Base-by-base conservation (phyloP, 2,888 invertebrate genomes). In the Cephus sareptanus region DNA sequence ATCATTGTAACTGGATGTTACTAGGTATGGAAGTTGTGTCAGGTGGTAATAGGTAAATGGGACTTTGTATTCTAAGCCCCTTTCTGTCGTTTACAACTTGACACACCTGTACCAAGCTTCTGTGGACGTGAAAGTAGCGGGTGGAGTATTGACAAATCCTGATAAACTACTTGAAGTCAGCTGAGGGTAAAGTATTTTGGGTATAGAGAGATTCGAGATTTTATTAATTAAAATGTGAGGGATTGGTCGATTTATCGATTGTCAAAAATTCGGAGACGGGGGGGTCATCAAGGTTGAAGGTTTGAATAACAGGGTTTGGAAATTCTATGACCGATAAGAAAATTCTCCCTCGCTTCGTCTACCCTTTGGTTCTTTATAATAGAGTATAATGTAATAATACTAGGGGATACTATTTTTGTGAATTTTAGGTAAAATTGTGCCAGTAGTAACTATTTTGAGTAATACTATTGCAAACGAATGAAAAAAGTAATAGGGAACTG, bases 91-190 rank as follows among this genome's bases (percentile, higher is more conserved):
- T 74, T 69, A 74, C 74, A 79, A 79, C 34, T 78, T 69, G 56
- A 76, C 35, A 78, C 83, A 83, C 82, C 83, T 83, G 83, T 77
- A 82, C 73, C 80, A 13, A 15, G 30, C 74, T 74, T 23, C 74
- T 11, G 74, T 11, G 37, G 31, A 71, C 33, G 23, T 23, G 56
- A 23, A 56, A 23, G 9, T 23, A 56, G 23, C 1, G 71, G 33
- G 6, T 71, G 71, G 76, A 76, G 76, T 78, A 70, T 71, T 73
- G 40, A 33, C 76, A 40, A 76, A 76, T 68, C 34, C n/a, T 73
- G 73, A 56, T 56, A 23, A 23, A 23, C 56, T 23, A 23, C 9
- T 9, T 9, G 56, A 56, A 56, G 56, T 56, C 23, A 23, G 56
- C 56, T 9, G 56, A 56, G 23, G 15, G 56, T 56, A 9, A 56